Conservation (phyloP, 2,888 invertebrate genomes). For the Podotricha telesiphe region DNA sequence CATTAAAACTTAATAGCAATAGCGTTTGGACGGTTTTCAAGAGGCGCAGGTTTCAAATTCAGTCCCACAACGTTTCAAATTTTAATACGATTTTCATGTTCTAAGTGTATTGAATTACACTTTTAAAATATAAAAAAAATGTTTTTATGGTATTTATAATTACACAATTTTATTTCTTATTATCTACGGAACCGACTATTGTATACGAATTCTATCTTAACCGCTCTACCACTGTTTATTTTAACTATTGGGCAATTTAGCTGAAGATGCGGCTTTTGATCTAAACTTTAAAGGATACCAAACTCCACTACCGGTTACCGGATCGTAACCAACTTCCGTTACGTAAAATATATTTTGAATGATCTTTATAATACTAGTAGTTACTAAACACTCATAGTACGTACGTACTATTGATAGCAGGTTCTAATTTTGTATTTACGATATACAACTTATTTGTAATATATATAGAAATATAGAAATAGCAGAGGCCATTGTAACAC, state of each 20-base stretch:
- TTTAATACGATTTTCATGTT: too few species aligned
- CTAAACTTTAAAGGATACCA: constrained; percentile 37
- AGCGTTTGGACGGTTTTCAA: too few species aligned
- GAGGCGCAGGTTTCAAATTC: too few species aligned
- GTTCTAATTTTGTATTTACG: neutral
- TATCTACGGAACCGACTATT: constrained; percentile 4
- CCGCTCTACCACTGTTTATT: neutral
- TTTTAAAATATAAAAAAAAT: too few species aligned
- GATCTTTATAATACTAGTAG: neutral
- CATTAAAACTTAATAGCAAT: too few species aligned
- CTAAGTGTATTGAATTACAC: too few species aligned
- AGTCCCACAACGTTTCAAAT: too few species aligned
- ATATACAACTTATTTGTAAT: neutral
- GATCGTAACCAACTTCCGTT: constrained; percentile 36
- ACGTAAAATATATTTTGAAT: constrained; percentile 15
- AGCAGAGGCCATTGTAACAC: too few species aligned
- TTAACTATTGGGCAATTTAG: constrained; percentile 22
- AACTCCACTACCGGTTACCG: constrained; percentile 32
- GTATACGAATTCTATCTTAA: neutral
- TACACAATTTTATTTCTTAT: neutral
- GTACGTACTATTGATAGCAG: too few species aligned
- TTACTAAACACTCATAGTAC: neutral
- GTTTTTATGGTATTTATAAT: too few species aligned
- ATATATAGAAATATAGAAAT: neutral
- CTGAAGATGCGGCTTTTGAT: constrained; percentile 51